Percentiles rank a stretch among this genome's conserved stretches.
phyloP scores from a whole-genome alignment of 2,797 vertebrate genomes.

The Mormyrops attenuatus region DNA sequence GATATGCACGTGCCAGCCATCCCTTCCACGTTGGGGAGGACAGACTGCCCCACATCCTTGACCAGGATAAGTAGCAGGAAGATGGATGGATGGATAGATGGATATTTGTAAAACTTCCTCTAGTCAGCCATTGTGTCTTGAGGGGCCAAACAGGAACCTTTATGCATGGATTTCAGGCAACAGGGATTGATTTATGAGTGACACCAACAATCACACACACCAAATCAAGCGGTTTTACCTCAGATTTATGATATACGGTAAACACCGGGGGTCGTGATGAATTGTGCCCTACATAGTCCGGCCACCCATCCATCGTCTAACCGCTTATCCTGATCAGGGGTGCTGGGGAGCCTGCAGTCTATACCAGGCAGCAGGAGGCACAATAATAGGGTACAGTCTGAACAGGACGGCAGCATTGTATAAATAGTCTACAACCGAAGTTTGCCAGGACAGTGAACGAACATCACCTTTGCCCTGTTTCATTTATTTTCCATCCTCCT shows the following conservation, averaged over 20 bases:
- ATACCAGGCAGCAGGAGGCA: not conserved
- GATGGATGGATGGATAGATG: not conserved
- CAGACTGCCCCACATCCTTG: not conserved
- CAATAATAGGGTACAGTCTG: not conserved
- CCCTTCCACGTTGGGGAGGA: not conserved
- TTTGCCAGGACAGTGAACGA: not conserved
- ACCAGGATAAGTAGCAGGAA: not conserved
- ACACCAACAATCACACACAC: not conserved
- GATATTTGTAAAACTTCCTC: not conserved
- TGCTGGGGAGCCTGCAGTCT: not conserved
- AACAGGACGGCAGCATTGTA: not conserved
- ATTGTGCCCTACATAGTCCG: not conserved
- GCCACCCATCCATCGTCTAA: not conserved
- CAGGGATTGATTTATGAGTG: not conserved
- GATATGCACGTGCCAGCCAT: not conserved
- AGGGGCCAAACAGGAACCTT: not conserved
- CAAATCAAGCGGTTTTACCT: not conserved
- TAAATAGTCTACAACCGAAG: not conserved
- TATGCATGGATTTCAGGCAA: not conserved
- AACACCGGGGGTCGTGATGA: not conserved
- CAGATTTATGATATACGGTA: not conserved
- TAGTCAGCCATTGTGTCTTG: not conserved
- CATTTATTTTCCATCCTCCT: not conserved
- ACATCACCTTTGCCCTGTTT: not conserved
- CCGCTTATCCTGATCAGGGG: not conserved